Conservation (phyloP, 2,888 invertebrate species). For the Archips crataeganus region DNA sequence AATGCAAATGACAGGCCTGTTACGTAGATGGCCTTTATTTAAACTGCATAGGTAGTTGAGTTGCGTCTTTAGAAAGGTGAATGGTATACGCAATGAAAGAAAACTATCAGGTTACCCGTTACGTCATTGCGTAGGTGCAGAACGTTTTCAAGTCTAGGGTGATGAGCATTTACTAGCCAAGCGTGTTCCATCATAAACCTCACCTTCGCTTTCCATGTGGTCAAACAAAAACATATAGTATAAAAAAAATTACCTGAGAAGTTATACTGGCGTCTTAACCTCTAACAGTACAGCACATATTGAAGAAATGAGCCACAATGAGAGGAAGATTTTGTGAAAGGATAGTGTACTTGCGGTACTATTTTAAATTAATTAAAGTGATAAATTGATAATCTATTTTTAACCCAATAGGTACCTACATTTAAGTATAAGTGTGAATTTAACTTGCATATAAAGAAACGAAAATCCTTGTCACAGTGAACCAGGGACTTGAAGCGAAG, state of each 20-base stretch:
- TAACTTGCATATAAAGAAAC: neutral
- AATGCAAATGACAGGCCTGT: slow-evolving; percentile 37
- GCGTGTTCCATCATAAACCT: too few species aligned
- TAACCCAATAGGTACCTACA: neutral
- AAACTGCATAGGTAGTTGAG: slow-evolving; percentile 8
- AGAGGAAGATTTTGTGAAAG: too few species aligned
- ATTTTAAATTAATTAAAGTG: too few species aligned
- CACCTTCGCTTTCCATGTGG: too few species aligned
- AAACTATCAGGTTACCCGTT: neutral
- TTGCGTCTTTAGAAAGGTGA: slow-evolving; percentile 8
- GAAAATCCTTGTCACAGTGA: neutral
- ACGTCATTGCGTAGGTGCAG: neutral
- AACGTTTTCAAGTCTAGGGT: neutral
- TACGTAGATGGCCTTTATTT: slow-evolving; percentile 28
- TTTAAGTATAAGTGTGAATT: slow-evolving; percentile 49
- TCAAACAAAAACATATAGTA: too few species aligned
- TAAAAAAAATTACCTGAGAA: too few species aligned
- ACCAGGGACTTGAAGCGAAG: slow-evolving; percentile 48
- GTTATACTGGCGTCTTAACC: too few species aligned
- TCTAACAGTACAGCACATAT: too few species aligned
- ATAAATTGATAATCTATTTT: neutral
- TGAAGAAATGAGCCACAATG: too few species aligned
- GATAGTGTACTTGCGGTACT: too few species aligned
- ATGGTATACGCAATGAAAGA: neutral
- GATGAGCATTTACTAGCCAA: too few species aligned